These are phyloP conservation scores for Gadopsis marmoratus DNA, from an alignment of 2,797 vertebrate species.

Conservation along the genomic window DNA sequence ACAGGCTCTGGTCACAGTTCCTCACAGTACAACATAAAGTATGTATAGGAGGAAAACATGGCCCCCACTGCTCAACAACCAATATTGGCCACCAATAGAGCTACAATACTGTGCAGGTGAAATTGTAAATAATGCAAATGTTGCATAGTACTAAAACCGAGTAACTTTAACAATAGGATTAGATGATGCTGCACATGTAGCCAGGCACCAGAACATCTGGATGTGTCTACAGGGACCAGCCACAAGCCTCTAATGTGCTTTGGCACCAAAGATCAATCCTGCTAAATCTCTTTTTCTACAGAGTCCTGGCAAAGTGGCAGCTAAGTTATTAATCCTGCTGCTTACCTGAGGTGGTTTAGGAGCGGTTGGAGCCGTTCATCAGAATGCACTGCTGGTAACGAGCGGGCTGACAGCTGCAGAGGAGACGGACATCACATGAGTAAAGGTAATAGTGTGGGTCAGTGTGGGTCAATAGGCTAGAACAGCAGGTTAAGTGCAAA, in stretches of 20 bases:
- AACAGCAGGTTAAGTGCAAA: conserved; percentile 39
- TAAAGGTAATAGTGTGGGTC: conserved; percentile 50
- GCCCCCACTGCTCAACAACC: neutral
- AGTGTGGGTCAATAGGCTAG: conserved; percentile 45
- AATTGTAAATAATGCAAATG: neutral
- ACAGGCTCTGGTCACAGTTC: neutral
- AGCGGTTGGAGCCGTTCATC: conserved; percentile 97
- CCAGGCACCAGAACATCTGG: conserved; percentile 43
- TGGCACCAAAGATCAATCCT: conserved; percentile 42
- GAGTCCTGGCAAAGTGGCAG: conserved; percentile 41
- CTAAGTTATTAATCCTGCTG: conserved; percentile 53
- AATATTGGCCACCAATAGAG: neutral
- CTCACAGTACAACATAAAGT: neutral
- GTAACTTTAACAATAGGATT: conserved; percentile 1
- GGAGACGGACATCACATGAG: conserved; percentile 66
- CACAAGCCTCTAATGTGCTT: conserved; percentile 22
- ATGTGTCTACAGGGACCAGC: conserved; percentile 29
- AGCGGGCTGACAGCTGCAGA: conserved; percentile 93
- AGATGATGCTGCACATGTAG: neutral
- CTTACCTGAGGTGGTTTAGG: conserved; percentile 97
- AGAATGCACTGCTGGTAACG: conserved; percentile 92
- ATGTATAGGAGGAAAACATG: neutral
- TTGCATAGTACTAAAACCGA: conserved; percentile 3
- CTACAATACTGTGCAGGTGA: neutral
- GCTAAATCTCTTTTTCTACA: conserved; percentile 49